A percentile compares a stretch with the other conserved stretches of the same genome.
Conservation (phyloP, 2,113 vertebrate genomes). For the Tyrannus savana region DNA sequence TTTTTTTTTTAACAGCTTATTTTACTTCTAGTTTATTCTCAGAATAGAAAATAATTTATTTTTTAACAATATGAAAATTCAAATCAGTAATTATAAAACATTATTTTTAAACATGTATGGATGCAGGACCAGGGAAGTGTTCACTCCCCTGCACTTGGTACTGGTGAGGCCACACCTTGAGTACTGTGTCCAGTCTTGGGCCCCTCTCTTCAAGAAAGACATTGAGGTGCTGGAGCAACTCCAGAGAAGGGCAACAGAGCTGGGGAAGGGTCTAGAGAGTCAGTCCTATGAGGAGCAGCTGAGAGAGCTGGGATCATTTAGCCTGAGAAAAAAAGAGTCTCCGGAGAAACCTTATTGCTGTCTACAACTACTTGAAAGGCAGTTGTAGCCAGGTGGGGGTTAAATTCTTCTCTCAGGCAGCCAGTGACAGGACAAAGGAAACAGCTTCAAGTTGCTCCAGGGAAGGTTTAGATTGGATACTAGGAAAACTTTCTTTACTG, state of each 20-base stretch:
- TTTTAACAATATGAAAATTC: background rate
- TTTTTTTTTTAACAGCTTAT: background rate
- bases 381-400: rapidly evolving
- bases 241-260: background rate
- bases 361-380: background rate
- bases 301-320: background rate
- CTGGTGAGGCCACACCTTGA: background rate
- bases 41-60: background rate
- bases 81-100: background rate
- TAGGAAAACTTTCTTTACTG: background rate
- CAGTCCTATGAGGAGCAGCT: background rate
- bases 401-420: background rate
- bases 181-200: background rate
- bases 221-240: background rate
- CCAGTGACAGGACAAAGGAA: background rate
- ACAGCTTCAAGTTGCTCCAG: no score
- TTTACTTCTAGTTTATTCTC: background rate
- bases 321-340: background rate
- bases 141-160: background rate
- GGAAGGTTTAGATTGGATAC: background rate
- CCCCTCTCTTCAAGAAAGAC: background rate
- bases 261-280: background rate
- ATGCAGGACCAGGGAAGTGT: background rate
- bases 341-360: background rate
- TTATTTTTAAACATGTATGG: background rate